These are phyloP conservation scores for Dyspetes luteomarginatus DNA, from an alignment of 2,888 invertebrate species.

Conservation along the genomic window DNA sequence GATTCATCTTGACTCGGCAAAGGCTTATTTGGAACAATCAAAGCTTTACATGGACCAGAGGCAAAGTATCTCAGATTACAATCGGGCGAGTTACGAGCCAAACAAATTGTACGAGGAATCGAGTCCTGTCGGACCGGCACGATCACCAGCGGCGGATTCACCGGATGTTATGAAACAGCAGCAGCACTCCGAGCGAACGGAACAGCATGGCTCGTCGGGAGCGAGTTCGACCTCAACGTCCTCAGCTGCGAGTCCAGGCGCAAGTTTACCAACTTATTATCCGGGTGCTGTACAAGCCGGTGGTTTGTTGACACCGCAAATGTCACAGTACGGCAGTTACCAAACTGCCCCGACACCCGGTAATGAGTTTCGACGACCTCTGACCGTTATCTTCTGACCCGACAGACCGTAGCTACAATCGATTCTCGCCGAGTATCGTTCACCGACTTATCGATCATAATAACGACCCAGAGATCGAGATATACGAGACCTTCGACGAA, in stretches of 20 bases:
- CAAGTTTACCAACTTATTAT: slow-evolving; percentile 81
- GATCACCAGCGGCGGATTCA: slow-evolving; percentile 84
- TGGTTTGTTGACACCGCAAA: slow-evolving; percentile 85
- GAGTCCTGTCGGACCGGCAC: slow-evolving; percentile 83
- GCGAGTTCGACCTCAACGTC: slow-evolving; percentile 85
- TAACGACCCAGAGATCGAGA: neutral
- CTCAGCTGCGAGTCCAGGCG: slow-evolving; percentile 85
- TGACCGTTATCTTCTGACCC: slow-evolving; percentile 93
- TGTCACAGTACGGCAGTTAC: slow-evolving; percentile 88
- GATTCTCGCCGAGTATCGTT: slow-evolving; percentile 69
- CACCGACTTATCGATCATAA: slow-evolving; percentile 63
- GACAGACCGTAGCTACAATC: slow-evolving; percentile 84
- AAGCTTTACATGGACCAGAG: slow-evolving; percentile 90
- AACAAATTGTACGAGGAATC: slow-evolving; percentile 87
- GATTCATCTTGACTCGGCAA: slow-evolving; percentile 89
- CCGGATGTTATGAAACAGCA: slow-evolving; percentile 80
- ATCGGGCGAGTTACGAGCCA: slow-evolving; percentile 88
- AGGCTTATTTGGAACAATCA: slow-evolving; percentile 89
- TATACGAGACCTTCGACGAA: neutral
- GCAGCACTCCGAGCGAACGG: slow-evolving; percentile 68
- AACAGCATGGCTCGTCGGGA: slow-evolving; percentile 77
- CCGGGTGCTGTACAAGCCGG: slow-evolving; percentile 79
- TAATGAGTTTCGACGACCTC: slow-evolving; percentile 89
- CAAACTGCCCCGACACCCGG: slow-evolving; percentile 85
- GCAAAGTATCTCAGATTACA: slow-evolving; percentile 87